These are phyloP conservation scores for Drosophila algonquin DNA, from an alignment of 2,888 invertebrate genomes.

Conservation along the genomic window DNA sequence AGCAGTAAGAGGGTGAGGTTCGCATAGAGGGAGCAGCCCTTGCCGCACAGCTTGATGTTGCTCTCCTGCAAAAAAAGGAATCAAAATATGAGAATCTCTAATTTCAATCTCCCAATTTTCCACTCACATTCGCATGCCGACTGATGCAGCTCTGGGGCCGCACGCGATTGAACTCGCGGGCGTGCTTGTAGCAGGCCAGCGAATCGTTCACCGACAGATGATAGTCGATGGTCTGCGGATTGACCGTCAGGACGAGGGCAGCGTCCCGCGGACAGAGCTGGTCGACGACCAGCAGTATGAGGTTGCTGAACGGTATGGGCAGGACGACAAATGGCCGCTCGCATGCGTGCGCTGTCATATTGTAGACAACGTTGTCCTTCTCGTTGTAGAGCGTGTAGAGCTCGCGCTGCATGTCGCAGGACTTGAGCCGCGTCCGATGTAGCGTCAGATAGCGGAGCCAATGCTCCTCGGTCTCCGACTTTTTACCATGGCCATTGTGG, in stretches of 20 bases:
- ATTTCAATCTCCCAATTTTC: no score
- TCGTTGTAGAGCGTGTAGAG: slow-evolving; percentile 85
- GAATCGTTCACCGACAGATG: slow-evolving; percentile 85
- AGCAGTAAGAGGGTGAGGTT: slow-evolving; percentile 79
- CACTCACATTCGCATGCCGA: slow-evolving; percentile 90
- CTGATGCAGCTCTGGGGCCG: slow-evolving; percentile 91
- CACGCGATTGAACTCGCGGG: slow-evolving; percentile 87
- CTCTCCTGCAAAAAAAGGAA: slow-evolving; percentile 85
- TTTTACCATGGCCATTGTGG: slow-evolving; percentile 83
- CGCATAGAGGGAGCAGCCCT: slow-evolving; percentile 80
- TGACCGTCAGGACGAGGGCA: slow-evolving; percentile 83
- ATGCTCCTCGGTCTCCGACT: slow-evolving; percentile 83
- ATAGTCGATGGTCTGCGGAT: slow-evolving; percentile 84
- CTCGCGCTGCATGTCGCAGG: slow-evolving; percentile 91
- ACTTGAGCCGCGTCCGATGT: slow-evolving; percentile 91
- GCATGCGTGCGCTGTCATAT: slow-evolving; percentile 84
- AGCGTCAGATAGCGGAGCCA: slow-evolving; percentile 88
- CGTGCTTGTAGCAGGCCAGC: slow-evolving; percentile 86
- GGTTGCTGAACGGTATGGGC: slow-evolving; percentile 90
- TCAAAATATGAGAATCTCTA: neutral
- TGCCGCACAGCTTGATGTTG: slow-evolving; percentile 88
- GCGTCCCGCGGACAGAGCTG: slow-evolving; percentile 86
- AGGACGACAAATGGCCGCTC: slow-evolving; percentile 89
- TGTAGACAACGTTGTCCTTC: slow-evolving; percentile 85
- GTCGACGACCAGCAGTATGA: slow-evolving; percentile 91